phyloP scores from a whole-genome alignment of 2,113 vertebrate species.

The Catagonus wagneri region DNA sequence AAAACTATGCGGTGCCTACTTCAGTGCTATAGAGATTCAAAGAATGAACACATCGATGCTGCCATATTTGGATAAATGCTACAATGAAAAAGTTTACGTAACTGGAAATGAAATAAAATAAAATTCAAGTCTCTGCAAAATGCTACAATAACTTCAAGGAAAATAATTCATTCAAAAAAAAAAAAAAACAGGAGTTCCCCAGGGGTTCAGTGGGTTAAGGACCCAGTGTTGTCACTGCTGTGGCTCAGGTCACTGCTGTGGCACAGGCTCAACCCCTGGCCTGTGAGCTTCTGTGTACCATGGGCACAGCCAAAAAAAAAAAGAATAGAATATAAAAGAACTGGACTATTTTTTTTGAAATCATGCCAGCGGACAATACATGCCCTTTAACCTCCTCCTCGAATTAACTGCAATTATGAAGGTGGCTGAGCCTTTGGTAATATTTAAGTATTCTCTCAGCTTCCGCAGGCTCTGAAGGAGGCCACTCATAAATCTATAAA shows the following conservation, averaged over 20 bases:
- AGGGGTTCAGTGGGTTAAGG: too few species aligned
- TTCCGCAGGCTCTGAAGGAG: neutral
- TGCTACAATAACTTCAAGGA: neutral
- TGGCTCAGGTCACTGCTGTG: too few species aligned
- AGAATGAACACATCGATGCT: neutral
- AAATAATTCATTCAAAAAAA: neutral
- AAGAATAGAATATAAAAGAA: neutral
- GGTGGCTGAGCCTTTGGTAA: neutral
- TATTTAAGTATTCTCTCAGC: neutral
- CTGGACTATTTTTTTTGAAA: neutral
- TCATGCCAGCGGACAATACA: neutral
- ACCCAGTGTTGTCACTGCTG: too few species aligned
- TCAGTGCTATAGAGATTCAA: neutral
- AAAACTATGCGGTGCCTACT: neutral
- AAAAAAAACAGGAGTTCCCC: too few species aligned
- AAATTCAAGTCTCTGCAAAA: neutral
- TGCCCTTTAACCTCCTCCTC: neutral
- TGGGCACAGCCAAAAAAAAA: too few species aligned
- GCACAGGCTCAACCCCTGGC: too few species aligned
- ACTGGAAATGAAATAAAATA: constrained; percentile 7
- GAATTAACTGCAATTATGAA: neutral
- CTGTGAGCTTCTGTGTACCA: too few species aligned
- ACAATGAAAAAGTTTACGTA: neutral
- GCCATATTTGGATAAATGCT: neutral
- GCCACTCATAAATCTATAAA: neutral